Percentiles rank a stretch among this genome's conserved stretches.
phyloP scores from a whole-genome alignment of 2,888 invertebrate genomes.

The Ectropis crepuscularia region DNA sequence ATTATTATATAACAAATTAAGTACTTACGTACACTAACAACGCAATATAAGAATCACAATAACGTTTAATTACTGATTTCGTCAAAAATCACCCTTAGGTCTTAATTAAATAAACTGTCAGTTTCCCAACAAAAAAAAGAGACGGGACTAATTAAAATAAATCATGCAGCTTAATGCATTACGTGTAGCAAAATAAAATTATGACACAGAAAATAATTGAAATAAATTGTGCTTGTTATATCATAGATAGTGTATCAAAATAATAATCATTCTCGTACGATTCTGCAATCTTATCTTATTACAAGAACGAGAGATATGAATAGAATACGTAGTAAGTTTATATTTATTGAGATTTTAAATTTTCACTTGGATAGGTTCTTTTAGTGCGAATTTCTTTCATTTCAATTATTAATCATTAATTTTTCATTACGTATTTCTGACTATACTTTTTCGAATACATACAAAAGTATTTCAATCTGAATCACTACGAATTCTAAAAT shows the following conservation, averaged over 20 bases:
- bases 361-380: neutral
- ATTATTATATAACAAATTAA: too few species aligned
- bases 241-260: constrained; percentile 44
- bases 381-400: too few species aligned
- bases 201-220: constrained; percentile 8
- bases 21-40: too few species aligned
- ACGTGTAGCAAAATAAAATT: constrained; percentile 1
- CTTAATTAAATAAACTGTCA: too few species aligned
- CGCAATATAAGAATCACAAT: too few species aligned
- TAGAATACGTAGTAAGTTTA: neutral
- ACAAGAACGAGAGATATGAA: constrained; percentile 43
- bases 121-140: too few species aligned
- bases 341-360: constrained; percentile 5
- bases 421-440: too few species aligned
- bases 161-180: too few species aligned
- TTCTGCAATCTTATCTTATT: constrained; percentile 69
- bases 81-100: too few species aligned
- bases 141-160: too few species aligned
- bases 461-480: neutral
- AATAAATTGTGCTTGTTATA: constrained; percentile 39
- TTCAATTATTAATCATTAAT: neutral
- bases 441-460: too few species aligned
- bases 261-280: constrained; percentile 66
- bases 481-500: constrained; percentile 7
- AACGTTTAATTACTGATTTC: too few species aligned